These are phyloP conservation scores for Cyclina sinensis DNA, from an alignment of 1,140 invertebrate species.

Conservation along the genomic window DNA sequence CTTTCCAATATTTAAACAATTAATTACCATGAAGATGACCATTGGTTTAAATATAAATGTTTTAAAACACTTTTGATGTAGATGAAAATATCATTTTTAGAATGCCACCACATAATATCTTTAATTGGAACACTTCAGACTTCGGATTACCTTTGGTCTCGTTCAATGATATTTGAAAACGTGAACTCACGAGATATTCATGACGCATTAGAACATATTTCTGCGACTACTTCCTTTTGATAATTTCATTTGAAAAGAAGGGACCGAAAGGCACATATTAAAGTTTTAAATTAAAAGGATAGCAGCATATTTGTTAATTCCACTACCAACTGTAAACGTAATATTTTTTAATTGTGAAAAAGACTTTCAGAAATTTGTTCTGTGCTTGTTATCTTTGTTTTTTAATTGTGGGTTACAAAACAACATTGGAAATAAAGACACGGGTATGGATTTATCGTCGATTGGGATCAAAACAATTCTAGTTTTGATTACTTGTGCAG, in stretches of 20 bases:
- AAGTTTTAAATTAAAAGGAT: no score
- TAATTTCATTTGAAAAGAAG: background rate
- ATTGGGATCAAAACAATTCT: background rate
- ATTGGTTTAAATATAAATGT: conserved; percentile 23
- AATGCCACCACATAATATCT: background rate
- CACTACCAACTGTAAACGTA: no score
- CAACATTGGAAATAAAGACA: background rate
- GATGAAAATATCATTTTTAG: background rate
- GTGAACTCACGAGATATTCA: background rate
- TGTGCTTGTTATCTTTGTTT: no score
- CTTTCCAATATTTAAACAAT: conserved; percentile 30
- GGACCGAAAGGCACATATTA: no score
- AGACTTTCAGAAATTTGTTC: no score
- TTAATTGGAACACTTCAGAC: conserved; percentile 12
- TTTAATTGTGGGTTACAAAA: no score
- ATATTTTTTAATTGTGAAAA: no score
- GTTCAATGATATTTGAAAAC: background rate
- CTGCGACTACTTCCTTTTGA: background rate
- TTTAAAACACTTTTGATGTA: conserved; percentile 23
- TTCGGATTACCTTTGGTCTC: background rate
- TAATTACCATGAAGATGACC: conserved; percentile 26
- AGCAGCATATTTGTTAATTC: no score
- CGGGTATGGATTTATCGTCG: background rate
- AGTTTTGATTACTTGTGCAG: background rate
- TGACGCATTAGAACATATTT: background rate